A percentile compares a stretch with the other conserved stretches of the same genome.
phyloP scores from a whole-genome alignment of 2,888 invertebrate genomes.

The Vanessa cardui region DNA sequence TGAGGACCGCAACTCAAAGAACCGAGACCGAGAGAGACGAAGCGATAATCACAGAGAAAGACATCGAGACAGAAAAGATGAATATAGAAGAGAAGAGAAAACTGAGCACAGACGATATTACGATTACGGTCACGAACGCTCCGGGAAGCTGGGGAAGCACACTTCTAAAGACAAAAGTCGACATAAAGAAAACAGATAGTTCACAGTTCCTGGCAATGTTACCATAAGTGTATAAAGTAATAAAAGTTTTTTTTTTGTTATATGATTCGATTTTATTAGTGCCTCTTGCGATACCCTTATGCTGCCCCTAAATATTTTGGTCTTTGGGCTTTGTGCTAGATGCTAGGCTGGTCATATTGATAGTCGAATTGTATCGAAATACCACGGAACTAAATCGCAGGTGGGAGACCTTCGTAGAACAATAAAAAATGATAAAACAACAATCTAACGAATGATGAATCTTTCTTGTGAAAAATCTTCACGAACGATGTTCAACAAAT shows the following conservation, averaged over 20 bases:
- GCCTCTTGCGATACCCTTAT: too few species aligned
- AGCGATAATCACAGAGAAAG: conserved; percentile 9
- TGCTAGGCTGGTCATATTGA: too few species aligned
- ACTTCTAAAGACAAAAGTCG: conserved; percentile 2
- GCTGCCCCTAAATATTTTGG: too few species aligned
- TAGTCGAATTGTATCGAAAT: too few species aligned
- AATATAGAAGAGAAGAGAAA: conserved; percentile 13
- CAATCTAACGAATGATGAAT: too few species aligned
- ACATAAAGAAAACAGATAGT: conserved; percentile 5
- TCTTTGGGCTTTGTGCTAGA: too few species aligned
- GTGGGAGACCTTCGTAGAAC: too few species aligned
- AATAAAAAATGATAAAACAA: too few species aligned
- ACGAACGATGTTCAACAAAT: too few species aligned
- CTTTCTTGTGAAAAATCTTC: too few species aligned
- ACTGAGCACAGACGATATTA: not conserved
- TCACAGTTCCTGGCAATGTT: not conserved
- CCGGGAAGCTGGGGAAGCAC: conserved; percentile 4
- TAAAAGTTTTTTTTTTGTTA: not conserved
- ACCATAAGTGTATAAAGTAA: not conserved
- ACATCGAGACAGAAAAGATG: conserved; percentile 18
- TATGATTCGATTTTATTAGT: too few species aligned
- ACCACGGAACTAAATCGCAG: too few species aligned
- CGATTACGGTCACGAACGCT: conserved; percentile 13
- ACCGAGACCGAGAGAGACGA: conserved; percentile 13
- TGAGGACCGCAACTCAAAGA: conserved; percentile 1